phyloP scores from a whole-genome alignment of 2,113 vertebrate species.

The Tachycineta bicolor region DNA sequence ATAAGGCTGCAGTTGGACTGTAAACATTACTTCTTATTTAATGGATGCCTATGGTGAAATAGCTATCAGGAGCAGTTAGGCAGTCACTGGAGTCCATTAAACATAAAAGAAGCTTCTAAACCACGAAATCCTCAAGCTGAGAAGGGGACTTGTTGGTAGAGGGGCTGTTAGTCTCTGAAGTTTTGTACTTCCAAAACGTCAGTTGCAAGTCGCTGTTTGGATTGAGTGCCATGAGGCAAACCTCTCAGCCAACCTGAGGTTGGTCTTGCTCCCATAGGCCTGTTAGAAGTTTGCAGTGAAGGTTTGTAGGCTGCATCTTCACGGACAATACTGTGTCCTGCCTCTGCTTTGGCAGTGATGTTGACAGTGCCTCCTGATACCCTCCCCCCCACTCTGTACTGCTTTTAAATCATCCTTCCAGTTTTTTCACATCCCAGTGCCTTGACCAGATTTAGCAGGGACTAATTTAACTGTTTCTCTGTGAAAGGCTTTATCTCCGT shows the following conservation, averaged over 20 bases:
- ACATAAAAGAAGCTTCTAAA: not conserved
- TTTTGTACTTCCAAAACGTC: not conserved
- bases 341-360: not conserved
- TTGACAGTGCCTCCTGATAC: not conserved
- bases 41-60: not conserved
- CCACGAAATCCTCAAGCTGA: not conserved
- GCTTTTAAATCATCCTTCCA: not conserved
- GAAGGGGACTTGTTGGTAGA: not conserved
- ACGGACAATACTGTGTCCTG: fast-evolving
- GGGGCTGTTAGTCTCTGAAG: not conserved
- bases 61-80: not conserved
- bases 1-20: not conserved
- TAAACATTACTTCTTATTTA: not conserved
- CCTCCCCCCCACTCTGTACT: not conserved
- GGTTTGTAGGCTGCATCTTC: not conserved
- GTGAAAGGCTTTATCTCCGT: not conserved
- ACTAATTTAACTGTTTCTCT: not conserved
- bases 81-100: not conserved
- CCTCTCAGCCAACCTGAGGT: not conserved
- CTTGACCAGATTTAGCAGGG: not conserved
- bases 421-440: not conserved
- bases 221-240: not conserved
- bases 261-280: not conserved
- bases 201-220: not conserved
- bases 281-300: not conserved